Evolutionary conservation across 2,888 invertebrate genomes (phyloP), one percentile per base, ranked within the genome.

Genomic region (Nephrotoma guestfalica): DNA sequence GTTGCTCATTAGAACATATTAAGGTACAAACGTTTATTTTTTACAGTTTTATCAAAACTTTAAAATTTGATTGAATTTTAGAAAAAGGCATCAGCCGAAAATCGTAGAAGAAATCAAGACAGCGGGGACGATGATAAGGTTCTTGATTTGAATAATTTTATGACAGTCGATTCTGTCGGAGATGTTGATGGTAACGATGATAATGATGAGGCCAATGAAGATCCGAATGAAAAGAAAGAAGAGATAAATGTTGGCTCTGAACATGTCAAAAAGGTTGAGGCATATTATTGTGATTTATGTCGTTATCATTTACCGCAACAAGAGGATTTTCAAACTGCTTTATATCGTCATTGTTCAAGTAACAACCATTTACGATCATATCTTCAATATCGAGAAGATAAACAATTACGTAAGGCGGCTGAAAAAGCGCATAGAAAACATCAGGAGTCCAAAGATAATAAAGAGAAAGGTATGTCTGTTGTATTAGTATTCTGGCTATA

Each of bases 121-220:
- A 93, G 93, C 87, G 95, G 94, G 40, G 93, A 93, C 7, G 95
- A 95, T 88, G 94, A 95, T 88, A 95, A 95, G 91, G 95, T 95
- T 90, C 94, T 95, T 4, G 95, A 96, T 91, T 92, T 97, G 88
- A 96, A 96, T 88, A 96, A 96, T 90, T 97, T 96, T 90, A 95
- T 96, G 93, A 96, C 97, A 0, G 93, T 97, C n/a, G 97, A 97
- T 91, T 96, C 97, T 3, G 96, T 97, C 43, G 97, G 97, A 6
- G 96, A 96, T 91, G 95, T 96, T 41, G 96, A 96, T 91, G 95
- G 95, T 94, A 92, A 92, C 90, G 89, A 88, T 42, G 90, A 89
- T 57, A 51, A 57, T 89, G 92, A 91, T 85, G 92, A 91, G 45
- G 92, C 92, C 71, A 94, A 94, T 89, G 93, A 94, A 86, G 93